Percentiles rank a stretch among this genome's conserved stretches.
phyloP scores from a whole-genome alignment of 2,888 invertebrate species.

The Hirtodrosophila cameraria region DNA sequence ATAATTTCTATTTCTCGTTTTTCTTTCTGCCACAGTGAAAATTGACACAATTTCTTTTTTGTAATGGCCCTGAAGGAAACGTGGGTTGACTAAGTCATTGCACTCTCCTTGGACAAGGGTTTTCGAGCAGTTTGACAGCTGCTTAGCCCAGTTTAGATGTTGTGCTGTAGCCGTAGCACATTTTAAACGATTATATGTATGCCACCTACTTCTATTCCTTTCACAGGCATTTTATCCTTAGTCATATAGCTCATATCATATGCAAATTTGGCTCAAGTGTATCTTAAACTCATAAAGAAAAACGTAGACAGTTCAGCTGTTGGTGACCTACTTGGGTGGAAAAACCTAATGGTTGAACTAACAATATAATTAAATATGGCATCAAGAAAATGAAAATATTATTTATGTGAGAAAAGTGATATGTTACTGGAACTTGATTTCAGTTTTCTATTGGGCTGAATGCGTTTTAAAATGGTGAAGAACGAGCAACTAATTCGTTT shows the following conservation, averaged over 20 bases:
- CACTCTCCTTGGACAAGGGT: conserved; percentile 42
- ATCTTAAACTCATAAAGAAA: conserved; percentile 38
- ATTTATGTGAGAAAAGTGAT: background rate
- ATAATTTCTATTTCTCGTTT: conserved; percentile 55
- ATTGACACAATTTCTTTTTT: conserved; percentile 47
- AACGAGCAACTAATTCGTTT: too few species aligned
- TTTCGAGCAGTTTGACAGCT: conserved; percentile 59
- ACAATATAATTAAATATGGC: conserved; percentile 31
- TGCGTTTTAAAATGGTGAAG: too few species aligned
- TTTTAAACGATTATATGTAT: conserved; percentile 23
- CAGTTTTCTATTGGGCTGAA: background rate
- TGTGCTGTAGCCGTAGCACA: conserved; percentile 19
- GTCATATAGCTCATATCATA: conserved; percentile 30
- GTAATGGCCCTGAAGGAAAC: conserved; percentile 20
- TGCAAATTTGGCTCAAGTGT: conserved; percentile 66
- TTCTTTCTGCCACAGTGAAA: conserved; percentile 13
- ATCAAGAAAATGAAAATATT: conserved; percentile 6
- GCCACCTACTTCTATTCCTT: background rate
- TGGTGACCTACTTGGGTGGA: conserved; percentile 40
- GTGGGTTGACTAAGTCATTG: conserved; percentile 43
- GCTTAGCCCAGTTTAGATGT: conserved; percentile 65
- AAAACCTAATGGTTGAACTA: conserved; percentile 4
- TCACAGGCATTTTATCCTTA: conserved; percentile 15
- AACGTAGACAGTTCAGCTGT: conserved; percentile 35
- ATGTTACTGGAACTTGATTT: background rate